Conservation (phyloP, 2,113 vertebrate species). For the Hylia prasina region DNA sequence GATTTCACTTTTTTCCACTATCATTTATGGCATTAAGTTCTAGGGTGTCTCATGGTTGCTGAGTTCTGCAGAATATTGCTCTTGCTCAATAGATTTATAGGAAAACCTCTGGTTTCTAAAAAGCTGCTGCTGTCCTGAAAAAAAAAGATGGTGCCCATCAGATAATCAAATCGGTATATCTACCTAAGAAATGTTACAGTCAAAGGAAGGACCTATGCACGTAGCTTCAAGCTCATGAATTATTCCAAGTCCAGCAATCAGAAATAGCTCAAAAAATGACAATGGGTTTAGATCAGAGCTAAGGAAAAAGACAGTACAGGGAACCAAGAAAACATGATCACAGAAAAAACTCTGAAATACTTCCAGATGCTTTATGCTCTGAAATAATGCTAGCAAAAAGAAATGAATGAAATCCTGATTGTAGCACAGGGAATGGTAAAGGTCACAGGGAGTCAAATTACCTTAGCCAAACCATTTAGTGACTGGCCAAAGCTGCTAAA, state of each 20-base stretch:
- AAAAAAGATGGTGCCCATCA: neutral
- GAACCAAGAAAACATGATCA: neutral
- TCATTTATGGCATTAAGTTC: neutral
- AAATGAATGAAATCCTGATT: neutral
- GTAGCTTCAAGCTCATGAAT: conserved; percentile 22
- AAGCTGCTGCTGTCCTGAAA: neutral
- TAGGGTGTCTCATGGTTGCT: neutral
- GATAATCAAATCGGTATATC: neutral
- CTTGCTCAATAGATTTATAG: neutral
- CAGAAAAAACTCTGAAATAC: neutral
- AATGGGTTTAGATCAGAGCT: neutral
- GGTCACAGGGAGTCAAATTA: neutral
- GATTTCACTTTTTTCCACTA: neutral
- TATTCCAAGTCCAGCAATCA: conserved; percentile 25
- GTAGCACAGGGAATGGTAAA: neutral
- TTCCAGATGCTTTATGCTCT: neutral
- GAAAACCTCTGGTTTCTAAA: conserved; percentile 2
- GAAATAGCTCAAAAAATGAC: conserved; percentile 21
- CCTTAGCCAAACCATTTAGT: neutral
- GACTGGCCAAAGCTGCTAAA: neutral
- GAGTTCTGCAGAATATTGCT: neutral
- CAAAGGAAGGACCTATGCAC: neutral
- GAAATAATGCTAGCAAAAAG: neutral
- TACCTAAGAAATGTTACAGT: neutral
- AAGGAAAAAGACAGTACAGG: neutral